phyloP scores from a whole-genome alignment of 2,888 invertebrate species.

The Monochamus alternatus region DNA sequence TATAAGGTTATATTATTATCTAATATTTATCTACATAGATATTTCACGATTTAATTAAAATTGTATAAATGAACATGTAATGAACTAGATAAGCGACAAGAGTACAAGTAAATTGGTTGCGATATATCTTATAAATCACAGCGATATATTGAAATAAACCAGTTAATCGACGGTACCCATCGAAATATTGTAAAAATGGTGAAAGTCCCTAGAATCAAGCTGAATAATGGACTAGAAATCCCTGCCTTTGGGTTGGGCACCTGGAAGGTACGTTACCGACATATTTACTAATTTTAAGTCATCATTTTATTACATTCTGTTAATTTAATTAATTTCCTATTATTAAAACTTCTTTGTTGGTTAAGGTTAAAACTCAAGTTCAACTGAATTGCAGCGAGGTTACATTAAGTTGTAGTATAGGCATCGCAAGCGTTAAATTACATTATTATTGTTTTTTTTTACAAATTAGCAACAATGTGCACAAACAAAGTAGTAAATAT shows the following conservation, averaged over 20 bases:
- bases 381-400: too few relatives aligned
- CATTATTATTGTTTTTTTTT: too few relatives aligned
- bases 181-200: slow-evolving; percentile 38
- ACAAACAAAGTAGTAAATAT: too few relatives aligned
- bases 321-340: not conserved
- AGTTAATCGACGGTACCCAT: slow-evolving; percentile 18
- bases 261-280: slow-evolving; percentile 73
- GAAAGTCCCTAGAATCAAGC: slow-evolving; percentile 64
- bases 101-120: slow-evolving; percentile 24
- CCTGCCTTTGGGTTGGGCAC: slow-evolving; percentile 78
- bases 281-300: not conserved
- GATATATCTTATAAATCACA: slow-evolving; percentile 23
- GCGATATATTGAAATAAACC: slow-evolving; percentile 17
- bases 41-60: slow-evolving; percentile 16
- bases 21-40: slow-evolving; percentile 21
- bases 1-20: slow-evolving; percentile 23
- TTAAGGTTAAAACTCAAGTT: slow-evolving; percentile 1
- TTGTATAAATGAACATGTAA: slow-evolving; percentile 22
- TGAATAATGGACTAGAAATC: slow-evolving; percentile 75
- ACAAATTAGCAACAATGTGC: too few relatives aligned
- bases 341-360: not conserved
- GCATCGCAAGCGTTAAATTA: too few relatives aligned
- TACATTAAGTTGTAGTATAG: too few relatives aligned
- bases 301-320: not conserved
- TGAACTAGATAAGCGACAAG: slow-evolving; percentile 25